Conservation (phyloP, 2,888 invertebrate species). For the Stenichneumon culpator region DNA sequence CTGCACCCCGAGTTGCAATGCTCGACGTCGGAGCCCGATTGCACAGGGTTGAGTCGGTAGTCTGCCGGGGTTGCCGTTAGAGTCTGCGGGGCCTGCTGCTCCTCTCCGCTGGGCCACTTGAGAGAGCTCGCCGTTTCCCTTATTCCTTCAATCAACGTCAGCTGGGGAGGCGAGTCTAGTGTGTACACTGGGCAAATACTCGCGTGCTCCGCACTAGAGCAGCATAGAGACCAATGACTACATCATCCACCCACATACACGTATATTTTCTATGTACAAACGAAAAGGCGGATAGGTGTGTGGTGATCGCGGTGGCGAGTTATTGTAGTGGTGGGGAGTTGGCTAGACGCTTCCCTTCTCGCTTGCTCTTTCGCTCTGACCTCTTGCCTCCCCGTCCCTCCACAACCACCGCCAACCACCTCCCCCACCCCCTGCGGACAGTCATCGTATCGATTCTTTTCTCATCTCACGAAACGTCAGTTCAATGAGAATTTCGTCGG, state of each 20-base stretch:
- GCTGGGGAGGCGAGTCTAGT: constrained; percentile 84
- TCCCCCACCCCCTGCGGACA: constrained; percentile 8
- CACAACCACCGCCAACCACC: neutral
- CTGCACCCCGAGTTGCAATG: constrained; percentile 48
- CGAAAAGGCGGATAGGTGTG: constrained; percentile 25
- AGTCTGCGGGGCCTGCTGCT: constrained; percentile 54
- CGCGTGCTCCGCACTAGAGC: constrained; percentile 81
- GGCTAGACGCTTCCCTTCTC: constrained; percentile 68
- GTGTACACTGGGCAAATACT: constrained; percentile 84
- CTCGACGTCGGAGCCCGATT: constrained; percentile 38
- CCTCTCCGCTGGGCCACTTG: constrained; percentile 75
- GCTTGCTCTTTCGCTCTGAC: constrained; percentile 53
- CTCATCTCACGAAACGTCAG: constrained; percentile 62
- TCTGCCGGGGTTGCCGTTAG: constrained; percentile 44
- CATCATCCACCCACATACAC: constrained; percentile 78
- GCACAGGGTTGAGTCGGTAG: constrained; percentile 55
- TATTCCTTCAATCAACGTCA: constrained; percentile 85
- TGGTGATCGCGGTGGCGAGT: constrained; percentile 53
- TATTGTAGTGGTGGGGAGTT: constrained; percentile 58
- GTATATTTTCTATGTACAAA: constrained; percentile 46
- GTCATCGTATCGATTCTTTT: constrained; percentile 68
- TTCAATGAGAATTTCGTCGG: constrained; percentile 62
- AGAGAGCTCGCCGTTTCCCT: constrained; percentile 84
- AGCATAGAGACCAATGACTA: constrained; percentile 83
- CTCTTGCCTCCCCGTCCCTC: constrained; percentile 13